phyloP scores from a whole-genome alignment of 2,797 vertebrate species.

The Brachyalestes nurse region DNA sequence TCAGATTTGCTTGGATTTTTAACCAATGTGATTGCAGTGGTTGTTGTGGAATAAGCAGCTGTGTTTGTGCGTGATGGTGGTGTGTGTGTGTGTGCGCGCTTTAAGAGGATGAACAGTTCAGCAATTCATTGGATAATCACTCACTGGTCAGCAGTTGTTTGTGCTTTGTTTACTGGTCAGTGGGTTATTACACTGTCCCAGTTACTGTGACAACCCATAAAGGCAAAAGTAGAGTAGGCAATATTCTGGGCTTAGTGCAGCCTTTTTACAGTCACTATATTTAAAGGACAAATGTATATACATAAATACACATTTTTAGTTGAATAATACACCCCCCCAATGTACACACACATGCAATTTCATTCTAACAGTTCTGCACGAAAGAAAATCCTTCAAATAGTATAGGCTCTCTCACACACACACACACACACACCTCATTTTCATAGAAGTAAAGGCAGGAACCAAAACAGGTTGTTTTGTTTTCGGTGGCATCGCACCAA shows the following conservation, averaged over 20 bases:
- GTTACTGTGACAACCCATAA: neutral
- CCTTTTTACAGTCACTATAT: neutral
- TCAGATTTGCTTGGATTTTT: neutral
- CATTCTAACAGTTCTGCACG: too few relatives aligned
- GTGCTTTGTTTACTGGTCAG: neutral
- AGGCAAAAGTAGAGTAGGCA: neutral
- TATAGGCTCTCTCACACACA: too few relatives aligned
- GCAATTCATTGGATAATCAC: constrained; percentile 40
- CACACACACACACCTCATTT: too few relatives aligned
- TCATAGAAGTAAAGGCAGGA: too few relatives aligned
- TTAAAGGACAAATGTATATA: too few relatives aligned
- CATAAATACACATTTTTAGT: too few relatives aligned
- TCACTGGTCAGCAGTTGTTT: constrained; percentile 42
- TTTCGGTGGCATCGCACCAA: too few relatives aligned
- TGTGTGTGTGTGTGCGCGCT: constrained; percentile 14
- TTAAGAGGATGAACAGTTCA: constrained; percentile 47
- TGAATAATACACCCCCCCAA: too few relatives aligned
- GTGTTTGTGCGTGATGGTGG: constrained; percentile 1
- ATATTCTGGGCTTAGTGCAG: neutral
- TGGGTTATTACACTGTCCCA: neutral
- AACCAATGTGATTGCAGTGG: constrained; percentile 4
- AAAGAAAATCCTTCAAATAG: too few relatives aligned
- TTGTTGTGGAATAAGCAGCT: constrained; percentile 39
- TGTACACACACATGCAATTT: too few relatives aligned
- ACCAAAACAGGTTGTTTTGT: too few relatives aligned